Evolutionary conservation across 2,113 vertebrate species (phyloP), one percentile per base, ranked within the genome.

Genomic region (Aspiorhynchus laticeps): DNA sequence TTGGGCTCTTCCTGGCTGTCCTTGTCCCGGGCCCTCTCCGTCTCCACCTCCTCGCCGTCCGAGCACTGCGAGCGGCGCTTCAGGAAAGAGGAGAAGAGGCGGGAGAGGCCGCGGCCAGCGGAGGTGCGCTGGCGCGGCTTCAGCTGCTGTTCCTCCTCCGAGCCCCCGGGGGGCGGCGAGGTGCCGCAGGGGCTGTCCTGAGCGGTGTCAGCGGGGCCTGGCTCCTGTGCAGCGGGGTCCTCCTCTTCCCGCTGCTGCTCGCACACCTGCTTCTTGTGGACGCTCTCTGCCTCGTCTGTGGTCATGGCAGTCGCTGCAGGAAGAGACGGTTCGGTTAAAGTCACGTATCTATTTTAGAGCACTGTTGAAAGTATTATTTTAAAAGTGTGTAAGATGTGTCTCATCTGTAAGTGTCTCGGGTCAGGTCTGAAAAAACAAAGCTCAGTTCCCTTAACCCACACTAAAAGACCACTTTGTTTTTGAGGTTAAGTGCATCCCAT

Each of bases 11-110:
- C 91, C 33, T 85, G 91, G 83, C 88, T 89, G n/a, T 94, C 93
- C 90, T 90, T 93, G 28, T 91, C 80, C 51, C 24, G 87, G 4
- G 51, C 82, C 17, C 83, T 84, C 78, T 87, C 90, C 71, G 69
- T 26, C 33, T 95, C 95, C 69, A 93, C 96, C 5, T 92, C 93
- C 85, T 96, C 96, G 0, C 91, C 90, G 78, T 97, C 97, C 0
- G 95, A 95, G 77, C 96, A 96, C 91, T 98, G 97, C 36, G 97
- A 98, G 73, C 96, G 98, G 59, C 96, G 96, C 92, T 97, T 98
- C 91, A 99, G 95, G 90, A 99, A 95, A 74, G 97, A 98, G 38
- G 98, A 97, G 88, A 99, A 97, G 31, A 99, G 95, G 74, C 97
- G 97, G 41, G 98, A 97, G 59, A 99, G 95, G 11, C 98, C 96